Base-by-base conservation (phyloP, 2,113 vertebrate genomes). In the Notothenia rossii region DNA sequence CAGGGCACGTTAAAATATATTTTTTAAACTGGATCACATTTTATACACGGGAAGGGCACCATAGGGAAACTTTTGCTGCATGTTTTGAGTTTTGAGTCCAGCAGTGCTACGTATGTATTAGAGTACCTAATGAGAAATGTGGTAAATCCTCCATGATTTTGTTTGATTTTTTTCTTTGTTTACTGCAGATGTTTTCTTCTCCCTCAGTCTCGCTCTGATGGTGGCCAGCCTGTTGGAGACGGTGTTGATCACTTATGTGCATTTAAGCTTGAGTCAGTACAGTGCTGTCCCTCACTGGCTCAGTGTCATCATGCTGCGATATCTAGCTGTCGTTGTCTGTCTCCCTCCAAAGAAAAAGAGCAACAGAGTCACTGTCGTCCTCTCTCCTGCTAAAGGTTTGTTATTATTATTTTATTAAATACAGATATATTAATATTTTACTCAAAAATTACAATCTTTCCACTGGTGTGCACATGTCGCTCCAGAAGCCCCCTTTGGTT, bases 151-250 rank as follows among this genome's bases (percentile, higher is more conserved):
- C 1, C 2, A 7, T 20, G 25, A 20, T 50, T 13, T 14, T 75
- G 20, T 64, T 14, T 25, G 25, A 25, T 25, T 25, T 25, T 25
- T 9, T 20, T 50, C 50, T 40, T 43, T 71, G 12, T 33, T 71
- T 76, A 33, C 59, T 46, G 17, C 77, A 90, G 89, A 72, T 74
- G 85, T 86, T 68, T 88, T 87, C 67, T 89, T 88, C 69, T 79
- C 72, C 11, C n/a, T 79, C 77, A 94, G 91, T 58, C 85, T 96
- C 72, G 94, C 93, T 15, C 88, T 96, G 61, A 95, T 96, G 94
- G 93, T 95, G 46, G 55, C 90, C 83, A 95, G 95, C 77, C 92
- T 96, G 48, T 79, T 95, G 74, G 94, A 96, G 82, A 95, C 95
- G 0, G 86, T 95, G 46, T 86, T 95, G 64, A 94, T 96, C 87